Evolutionary conservation across 1,140 invertebrate species (phyloP).

Genomic region (Eciton burchellii): DNA sequence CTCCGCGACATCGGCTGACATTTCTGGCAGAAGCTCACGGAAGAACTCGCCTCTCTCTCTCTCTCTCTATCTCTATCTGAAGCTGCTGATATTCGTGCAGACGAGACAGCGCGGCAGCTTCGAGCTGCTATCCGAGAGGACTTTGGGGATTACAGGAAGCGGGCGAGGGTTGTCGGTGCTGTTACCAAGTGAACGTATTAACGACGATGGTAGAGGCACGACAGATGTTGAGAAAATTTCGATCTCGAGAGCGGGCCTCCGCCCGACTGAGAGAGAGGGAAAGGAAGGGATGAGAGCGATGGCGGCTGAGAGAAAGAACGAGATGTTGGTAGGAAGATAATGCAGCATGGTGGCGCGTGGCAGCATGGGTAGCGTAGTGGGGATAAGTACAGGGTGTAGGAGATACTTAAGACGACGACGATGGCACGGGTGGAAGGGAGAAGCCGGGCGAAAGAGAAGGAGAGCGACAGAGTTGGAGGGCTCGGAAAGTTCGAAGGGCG

Average conservation of each 20-base stretch:
- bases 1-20: constrained; percentile 5
- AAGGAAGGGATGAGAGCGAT: constrained; percentile 14
- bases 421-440: constrained; percentile 57
- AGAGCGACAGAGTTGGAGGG: constrained; percentile 11
- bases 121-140: constrained; percentile 40
- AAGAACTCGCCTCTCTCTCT: too few species aligned
- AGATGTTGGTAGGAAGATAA: constrained; percentile 75
- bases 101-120: constrained; percentile 39
- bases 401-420: constrained; percentile 71
- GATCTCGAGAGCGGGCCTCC: constrained; percentile 59
- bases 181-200: constrained; percentile 79
- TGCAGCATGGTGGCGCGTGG: constrained; percentile 79
- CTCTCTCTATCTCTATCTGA: too few species aligned
- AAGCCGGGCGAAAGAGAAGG: constrained; percentile 38
- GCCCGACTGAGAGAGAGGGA: constrained; percentile 2
- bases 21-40: neutral
- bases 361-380: constrained; percentile 64
- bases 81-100: constrained; percentile 17
- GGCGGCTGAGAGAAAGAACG: constrained; percentile 42
- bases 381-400: constrained; percentile 78
- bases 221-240: constrained; percentile 81
- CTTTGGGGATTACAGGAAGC: constrained; percentile 67
- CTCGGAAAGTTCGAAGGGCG: constrained; percentile 42
- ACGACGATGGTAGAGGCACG: constrained; percentile 74
- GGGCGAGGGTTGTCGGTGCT: constrained; percentile 67